These are phyloP conservation scores for Arenaria interpres DNA, from an alignment of 2,113 vertebrate genomes.

Conservation along the genomic window DNA sequence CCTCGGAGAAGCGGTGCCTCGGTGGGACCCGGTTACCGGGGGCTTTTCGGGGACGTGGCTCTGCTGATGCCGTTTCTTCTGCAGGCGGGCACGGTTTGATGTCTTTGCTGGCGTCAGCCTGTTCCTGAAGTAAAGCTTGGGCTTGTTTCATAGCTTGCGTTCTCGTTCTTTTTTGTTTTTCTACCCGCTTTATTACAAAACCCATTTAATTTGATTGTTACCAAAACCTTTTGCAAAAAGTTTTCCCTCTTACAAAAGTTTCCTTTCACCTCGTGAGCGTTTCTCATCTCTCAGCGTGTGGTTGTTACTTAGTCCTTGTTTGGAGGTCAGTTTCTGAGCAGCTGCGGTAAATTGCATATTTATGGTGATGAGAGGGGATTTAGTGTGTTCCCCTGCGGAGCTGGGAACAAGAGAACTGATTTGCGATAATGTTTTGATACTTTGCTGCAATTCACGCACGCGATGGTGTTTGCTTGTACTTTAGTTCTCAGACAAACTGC, in stretches of 20 bases:
- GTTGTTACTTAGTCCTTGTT: fast-evolving
- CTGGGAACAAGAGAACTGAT: fast-evolving
- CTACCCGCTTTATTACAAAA: neutral
- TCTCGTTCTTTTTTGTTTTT: fast-evolving
- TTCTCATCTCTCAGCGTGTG: fast-evolving
- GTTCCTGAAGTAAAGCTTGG: neutral
- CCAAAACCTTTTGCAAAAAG: too few relatives aligned
- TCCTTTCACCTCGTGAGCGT: fast-evolving
- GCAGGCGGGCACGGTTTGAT: fast-evolving
- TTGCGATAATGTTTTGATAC: fast-evolving
- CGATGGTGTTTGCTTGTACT: fast-evolving
- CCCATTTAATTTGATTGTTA: neutral
- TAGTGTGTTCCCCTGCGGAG: fast-evolving
- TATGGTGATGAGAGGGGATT: neutral
- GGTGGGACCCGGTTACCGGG: neutral
- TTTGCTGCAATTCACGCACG: fast-evolving
- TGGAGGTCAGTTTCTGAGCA: fast-evolving
- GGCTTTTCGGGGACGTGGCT: too few relatives aligned
- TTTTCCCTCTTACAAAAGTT: neutral
- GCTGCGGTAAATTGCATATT: fast-evolving
- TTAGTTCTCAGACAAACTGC: fast-evolving
- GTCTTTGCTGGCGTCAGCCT: fast-evolving
- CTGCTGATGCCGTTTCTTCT: fast-evolving
- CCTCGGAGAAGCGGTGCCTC: neutral
- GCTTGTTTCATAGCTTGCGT: fast-evolving